Conservation (phyloP, 2,888 invertebrate genomes). For the Galerucella nymphaeae region DNA sequence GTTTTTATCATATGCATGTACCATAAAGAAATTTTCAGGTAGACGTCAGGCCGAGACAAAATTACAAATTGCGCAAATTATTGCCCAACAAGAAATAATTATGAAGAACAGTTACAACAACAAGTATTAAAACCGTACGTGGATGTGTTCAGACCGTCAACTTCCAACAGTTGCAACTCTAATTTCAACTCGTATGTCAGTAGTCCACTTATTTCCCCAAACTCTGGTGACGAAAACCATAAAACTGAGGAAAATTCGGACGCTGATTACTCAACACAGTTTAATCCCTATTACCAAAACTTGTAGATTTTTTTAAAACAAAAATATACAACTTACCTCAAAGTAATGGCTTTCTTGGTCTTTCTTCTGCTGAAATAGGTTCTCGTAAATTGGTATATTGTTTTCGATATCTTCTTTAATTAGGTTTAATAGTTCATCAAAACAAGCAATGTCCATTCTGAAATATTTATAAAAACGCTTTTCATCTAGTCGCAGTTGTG, state of each 20-base stretch:
- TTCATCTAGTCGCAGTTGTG: no score
- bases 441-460: constrained; percentile 5
- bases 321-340: background rate
- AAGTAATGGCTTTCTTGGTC: constrained; percentile 26
- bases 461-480: no score
- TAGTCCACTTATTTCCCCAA: background rate
- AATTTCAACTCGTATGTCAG: constrained; percentile 2
- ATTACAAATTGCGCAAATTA: constrained; percentile 1
- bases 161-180: background rate
- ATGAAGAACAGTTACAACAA: constrained; percentile 1
- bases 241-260: background rate
- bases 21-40: constrained; percentile 28
- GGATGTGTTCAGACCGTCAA: background rate
- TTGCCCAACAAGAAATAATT: constrained; percentile 6
- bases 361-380: constrained; percentile 29
- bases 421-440: constrained; percentile 23
- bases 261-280: constrained; percentile 5
- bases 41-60: constrained; percentile 25
- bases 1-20: constrained; percentile 27
- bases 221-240: background rate
- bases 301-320: constrained; percentile 16
- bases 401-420: constrained; percentile 1
- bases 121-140: background rate
- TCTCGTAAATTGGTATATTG: constrained; percentile 23
- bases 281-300: background rate